A percentile compares a stretch with the other conserved stretches of the same genome.
Evolutionary conservation across 2,888 invertebrate genomes (phyloP).

Genomic region (Ditylenchus weischeri): DNA sequence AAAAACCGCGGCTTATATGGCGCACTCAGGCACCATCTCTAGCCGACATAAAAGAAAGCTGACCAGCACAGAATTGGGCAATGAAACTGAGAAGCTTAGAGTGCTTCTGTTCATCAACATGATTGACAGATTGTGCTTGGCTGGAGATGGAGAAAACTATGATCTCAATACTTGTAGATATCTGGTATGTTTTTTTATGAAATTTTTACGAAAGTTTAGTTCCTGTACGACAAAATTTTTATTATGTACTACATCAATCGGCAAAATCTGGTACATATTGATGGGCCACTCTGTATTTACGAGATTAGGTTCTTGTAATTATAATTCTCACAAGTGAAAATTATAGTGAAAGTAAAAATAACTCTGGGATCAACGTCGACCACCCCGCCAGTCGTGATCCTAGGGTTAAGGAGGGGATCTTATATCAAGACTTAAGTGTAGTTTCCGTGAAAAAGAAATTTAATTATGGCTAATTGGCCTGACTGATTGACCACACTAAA

Average conservation of each 20-base stretch:
- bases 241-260: not conserved
- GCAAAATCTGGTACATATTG: not conserved
- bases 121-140: slow-evolving; percentile 23
- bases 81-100: slow-evolving; percentile 15
- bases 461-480: too few relatives aligned
- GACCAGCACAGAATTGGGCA: not conserved
- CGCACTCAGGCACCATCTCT: slow-evolving; percentile 19
- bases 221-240: not conserved
- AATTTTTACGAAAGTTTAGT: not conserved
- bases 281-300: too few relatives aligned
- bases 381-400: too few relatives aligned
- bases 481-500: too few relatives aligned
- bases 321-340: too few relatives aligned
- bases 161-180: slow-evolving; percentile 17
- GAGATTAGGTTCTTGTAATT: too few relatives aligned
- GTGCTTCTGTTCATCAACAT: slow-evolving; percentile 21
- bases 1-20: slow-evolving; percentile 18
- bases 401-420: too few relatives aligned
- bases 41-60: slow-evolving; percentile 3
- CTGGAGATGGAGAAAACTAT: slow-evolving; percentile 4
- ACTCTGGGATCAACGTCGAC: too few relatives aligned
- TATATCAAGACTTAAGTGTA: too few relatives aligned
- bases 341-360: too few relatives aligned
- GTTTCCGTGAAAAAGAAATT: too few relatives aligned
- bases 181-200: slow-evolving; percentile 9